Conservation (phyloP, 1,140 invertebrate species). For the Brachionus koreanus region DNA sequence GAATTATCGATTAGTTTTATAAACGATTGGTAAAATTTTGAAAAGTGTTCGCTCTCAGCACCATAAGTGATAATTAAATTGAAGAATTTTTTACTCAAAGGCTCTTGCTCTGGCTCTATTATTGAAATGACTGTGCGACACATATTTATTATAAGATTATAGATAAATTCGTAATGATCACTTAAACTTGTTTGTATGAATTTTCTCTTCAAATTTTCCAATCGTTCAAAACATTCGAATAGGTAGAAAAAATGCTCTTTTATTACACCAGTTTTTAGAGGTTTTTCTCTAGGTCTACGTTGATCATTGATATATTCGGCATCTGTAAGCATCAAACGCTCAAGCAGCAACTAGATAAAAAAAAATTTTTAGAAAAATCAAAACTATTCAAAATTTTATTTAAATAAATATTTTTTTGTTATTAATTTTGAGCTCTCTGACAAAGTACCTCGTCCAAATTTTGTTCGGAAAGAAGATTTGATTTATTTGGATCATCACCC, state of each 20-base stretch:
- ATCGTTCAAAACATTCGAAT: background rate
- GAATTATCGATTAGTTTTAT: constrained; percentile 23
- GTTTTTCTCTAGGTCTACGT: background rate
- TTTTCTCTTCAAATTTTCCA: background rate
- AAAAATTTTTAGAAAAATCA: background rate
- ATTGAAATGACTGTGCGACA: background rate
- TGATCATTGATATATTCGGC: background rate
- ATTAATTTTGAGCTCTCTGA: background rate
- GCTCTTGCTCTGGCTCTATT: background rate
- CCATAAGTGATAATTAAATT: background rate
- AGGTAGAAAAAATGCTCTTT: background rate
- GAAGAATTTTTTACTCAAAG: constrained; percentile 3
- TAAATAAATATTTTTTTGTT: background rate
- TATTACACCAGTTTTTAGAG: background rate
- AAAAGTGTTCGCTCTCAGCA: background rate
- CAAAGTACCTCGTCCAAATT: background rate
- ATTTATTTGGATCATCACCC: background rate
- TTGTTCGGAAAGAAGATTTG: background rate
- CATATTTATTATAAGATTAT: constrained; percentile 18
- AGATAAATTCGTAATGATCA: background rate
- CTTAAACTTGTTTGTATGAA: background rate
- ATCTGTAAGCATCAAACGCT: constrained; percentile 25
- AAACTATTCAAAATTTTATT: no score
- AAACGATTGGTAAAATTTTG: constrained; percentile 11
- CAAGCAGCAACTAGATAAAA: background rate